Evolutionary conservation across 2,797 vertebrate species (phyloP).

Genomic region (Podarcis lilfordi): DNA sequence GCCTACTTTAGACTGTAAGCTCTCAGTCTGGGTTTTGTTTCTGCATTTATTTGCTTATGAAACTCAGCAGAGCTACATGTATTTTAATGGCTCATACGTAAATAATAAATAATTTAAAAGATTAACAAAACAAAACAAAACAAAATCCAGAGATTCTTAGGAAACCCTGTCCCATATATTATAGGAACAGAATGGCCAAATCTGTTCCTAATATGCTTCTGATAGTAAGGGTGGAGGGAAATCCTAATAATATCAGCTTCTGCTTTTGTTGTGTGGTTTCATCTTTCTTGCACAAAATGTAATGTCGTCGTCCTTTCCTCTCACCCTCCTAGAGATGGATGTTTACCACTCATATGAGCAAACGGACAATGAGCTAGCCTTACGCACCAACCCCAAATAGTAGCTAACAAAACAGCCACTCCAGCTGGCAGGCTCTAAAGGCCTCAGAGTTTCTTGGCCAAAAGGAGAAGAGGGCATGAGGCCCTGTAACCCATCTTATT

Average conservation of each 20-base stretch:
- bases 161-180: background rate
- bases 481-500: background rate
- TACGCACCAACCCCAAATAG: background rate
- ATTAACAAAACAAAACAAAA: background rate
- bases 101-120: background rate
- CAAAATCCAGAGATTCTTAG: background rate
- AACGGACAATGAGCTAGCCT: background rate
- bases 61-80: background rate
- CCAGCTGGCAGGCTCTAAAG: background rate
- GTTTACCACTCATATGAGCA: background rate
- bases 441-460: background rate
- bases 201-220: background rate
- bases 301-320: background rate
- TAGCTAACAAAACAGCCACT: slow-evolving; percentile 1
- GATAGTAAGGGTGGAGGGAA: background rate
- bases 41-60: background rate
- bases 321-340: background rate
- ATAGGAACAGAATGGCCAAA: background rate
- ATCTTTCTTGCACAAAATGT: background rate
- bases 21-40: background rate
- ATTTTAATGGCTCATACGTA: background rate
- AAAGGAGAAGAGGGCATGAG: slow-evolving; percentile 7
- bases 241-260: background rate
- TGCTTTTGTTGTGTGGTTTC: background rate
- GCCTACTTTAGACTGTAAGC: background rate